Conservation (phyloP, 2,888 invertebrate species). For the Ormyrus labotus region DNA sequence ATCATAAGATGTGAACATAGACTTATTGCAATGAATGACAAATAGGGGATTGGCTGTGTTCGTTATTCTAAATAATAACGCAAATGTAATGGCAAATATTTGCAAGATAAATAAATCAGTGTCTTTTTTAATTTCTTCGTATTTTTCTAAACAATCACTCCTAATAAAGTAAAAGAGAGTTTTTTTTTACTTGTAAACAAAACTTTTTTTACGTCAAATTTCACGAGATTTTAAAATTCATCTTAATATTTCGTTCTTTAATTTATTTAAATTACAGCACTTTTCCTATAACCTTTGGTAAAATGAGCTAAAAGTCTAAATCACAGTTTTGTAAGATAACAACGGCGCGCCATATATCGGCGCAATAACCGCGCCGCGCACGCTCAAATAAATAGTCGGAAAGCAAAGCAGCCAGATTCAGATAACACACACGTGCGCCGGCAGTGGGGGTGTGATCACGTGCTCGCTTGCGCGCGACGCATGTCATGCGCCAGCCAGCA, state of each 20-base stretch:
- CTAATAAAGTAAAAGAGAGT: too few species aligned
- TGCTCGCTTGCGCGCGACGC: neutral
- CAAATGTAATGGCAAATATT: constrained; percentile 50
- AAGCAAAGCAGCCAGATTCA: neutral
- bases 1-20: constrained; percentile 23
- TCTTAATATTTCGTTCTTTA: too few species aligned
- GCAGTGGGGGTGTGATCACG: constrained; percentile 16
- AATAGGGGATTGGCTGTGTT: constrained; percentile 56
- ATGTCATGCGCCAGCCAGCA: neutral
- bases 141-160: too few species aligned
- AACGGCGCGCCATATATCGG: neutral
- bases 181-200: too few species aligned
- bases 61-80: constrained; percentile 48
- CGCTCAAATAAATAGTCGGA: neutral
- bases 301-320: too few species aligned
- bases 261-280: too few species aligned
- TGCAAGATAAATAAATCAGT: constrained; percentile 50
- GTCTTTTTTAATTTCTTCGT: constrained; percentile 45
- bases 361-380: neutral
- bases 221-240: too few species aligned
- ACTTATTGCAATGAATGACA: constrained; percentile 39
- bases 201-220: too few species aligned
- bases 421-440: too few species aligned
- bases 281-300: too few species aligned
- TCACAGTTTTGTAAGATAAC: too few species aligned